These are phyloP conservation scores for Nematostella vectensis DNA, from an alignment of 92 coral and sea anemone genomes.

Conservation along the genomic window DNA sequence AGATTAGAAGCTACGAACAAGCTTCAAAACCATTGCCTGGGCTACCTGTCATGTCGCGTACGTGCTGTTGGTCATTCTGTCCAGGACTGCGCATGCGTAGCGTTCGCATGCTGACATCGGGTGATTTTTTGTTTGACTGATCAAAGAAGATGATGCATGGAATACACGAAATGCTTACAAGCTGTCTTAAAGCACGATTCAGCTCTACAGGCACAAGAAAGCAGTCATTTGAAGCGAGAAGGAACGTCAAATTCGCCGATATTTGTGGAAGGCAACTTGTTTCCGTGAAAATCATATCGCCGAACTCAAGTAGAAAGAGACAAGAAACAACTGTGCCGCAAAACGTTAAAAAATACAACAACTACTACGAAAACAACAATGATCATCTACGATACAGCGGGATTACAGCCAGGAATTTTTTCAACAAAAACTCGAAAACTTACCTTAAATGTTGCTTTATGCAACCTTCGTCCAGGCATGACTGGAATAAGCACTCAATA, in stretches of 20 bases:
- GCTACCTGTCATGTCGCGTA: no score
- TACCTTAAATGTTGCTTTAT: slow-evolving; percentile 18
- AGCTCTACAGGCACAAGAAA: background rate
- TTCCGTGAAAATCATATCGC: slow-evolving; percentile 18
- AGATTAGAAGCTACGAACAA: no score
- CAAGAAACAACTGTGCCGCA: background rate
- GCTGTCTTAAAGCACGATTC: slow-evolving; percentile 19
- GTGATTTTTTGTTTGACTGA: no score
- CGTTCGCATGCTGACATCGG: no score
- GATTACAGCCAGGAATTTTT: background rate
- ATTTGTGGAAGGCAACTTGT: slow-evolving; percentile 18
- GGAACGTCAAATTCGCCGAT: slow-evolving; percentile 30
- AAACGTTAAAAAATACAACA: background rate
- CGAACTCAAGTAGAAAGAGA: slow-evolving; percentile 22
- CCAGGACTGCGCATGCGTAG: background rate
- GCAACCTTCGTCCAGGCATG: slow-evolving; percentile 32
- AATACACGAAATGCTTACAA: slow-evolving; percentile 6
- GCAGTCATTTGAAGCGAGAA: background rate
- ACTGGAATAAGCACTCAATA: slow-evolving; percentile 17
- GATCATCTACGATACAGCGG: background rate
- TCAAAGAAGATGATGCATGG: background rate
- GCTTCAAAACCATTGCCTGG: no score
- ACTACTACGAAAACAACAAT: background rate
- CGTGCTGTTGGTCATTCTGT: no score
- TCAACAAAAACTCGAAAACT: slow-evolving; percentile 1